Evolutionary conservation across 2,888 invertebrate species (phyloP).

Genomic region (Listrodromus nycthemerus): DNA sequence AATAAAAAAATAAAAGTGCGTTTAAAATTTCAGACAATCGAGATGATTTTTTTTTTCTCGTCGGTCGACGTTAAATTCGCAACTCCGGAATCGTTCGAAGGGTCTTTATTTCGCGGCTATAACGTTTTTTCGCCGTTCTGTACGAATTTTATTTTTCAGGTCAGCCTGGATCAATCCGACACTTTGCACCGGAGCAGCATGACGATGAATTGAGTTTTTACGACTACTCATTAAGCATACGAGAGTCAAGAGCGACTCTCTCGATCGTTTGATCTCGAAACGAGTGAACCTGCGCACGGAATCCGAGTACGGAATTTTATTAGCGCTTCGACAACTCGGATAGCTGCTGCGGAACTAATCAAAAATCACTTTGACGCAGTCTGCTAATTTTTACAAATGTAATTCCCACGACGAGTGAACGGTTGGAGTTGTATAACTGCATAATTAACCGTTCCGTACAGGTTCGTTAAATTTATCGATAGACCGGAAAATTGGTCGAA

Average conservation of each 20-base stretch:
- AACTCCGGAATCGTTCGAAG: too few relatives aligned
- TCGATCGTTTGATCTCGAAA: neutral
- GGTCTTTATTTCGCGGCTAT: neutral
- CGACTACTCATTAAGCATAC: neutral
- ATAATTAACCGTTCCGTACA: neutral
- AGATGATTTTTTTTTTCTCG: too few relatives aligned
- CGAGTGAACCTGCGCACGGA: neutral
- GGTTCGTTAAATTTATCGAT: neutral
- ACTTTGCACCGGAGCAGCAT: neutral
- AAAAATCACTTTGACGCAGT: constrained; percentile 1
- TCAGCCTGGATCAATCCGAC: neutral
- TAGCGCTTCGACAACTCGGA: neutral
- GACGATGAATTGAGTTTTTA: neutral
- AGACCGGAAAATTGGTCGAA: neutral
- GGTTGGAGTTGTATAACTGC: neutral
- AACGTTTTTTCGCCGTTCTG: neutral
- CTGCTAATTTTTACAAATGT: neutral
- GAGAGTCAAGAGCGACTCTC: neutral
- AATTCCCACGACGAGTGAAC: neutral
- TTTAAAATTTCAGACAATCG: too few relatives aligned
- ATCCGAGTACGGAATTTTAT: neutral
- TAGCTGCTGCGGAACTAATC: neutral
- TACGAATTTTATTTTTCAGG: neutral
- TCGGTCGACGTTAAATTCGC: too few relatives aligned
- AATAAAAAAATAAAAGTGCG: too few relatives aligned